These are phyloP conservation scores for Schizothorax lantsangensis DNA, from an alignment of 2,797 vertebrate genomes.

Conservation along the genomic window DNA sequence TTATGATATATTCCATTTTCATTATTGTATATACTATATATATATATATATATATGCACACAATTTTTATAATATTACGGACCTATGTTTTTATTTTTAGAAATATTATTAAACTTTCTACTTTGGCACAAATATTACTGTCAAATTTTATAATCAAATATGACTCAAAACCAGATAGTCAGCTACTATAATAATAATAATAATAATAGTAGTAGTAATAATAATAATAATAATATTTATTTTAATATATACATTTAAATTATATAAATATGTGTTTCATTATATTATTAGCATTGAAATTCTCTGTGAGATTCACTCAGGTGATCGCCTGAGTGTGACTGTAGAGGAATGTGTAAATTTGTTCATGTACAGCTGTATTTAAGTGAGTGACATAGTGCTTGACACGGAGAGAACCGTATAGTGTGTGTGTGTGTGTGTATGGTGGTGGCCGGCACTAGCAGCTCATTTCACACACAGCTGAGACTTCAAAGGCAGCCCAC, in stretches of 20 bases:
- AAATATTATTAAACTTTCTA: not conserved
- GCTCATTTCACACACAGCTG: conserved; percentile 81
- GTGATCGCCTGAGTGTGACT: conserved; percentile 32
- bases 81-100: not conserved
- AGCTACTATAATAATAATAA: no score
- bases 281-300: no score
- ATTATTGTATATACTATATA: no score
- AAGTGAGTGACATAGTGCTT: not conserved
- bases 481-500: conserved; percentile 81
- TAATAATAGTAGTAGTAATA: not conserved
- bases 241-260: not conserved
- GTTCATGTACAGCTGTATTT: conserved; percentile 14
- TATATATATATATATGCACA: no score
- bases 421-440: not conserved
- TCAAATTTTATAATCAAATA: not conserved
- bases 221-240: not conserved
- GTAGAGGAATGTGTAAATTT: conserved; percentile 50
- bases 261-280: not conserved
- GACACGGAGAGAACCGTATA: not conserved
- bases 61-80: no score
- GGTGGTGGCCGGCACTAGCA: conserved; percentile 67
- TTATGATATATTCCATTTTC: no score
- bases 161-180: not conserved
- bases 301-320: conserved; percentile 35
- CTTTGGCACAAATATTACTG: no score